Conservation (phyloP, 1,140 invertebrate species). For the Nixonia krombeini region DNA sequence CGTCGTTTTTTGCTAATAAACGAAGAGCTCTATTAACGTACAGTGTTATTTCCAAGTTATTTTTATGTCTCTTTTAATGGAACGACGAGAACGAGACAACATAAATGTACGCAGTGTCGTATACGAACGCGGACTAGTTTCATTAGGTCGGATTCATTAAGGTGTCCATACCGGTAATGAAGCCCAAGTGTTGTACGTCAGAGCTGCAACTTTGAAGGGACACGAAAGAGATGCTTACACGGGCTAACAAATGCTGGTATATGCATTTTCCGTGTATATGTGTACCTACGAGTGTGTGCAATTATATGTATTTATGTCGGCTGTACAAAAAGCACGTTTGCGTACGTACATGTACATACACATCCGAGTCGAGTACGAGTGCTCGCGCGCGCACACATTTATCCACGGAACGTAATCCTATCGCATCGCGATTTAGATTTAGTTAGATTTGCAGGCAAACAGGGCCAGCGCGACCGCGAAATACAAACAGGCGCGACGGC, state of each 20-base stretch:
- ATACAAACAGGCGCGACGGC: slow-evolving; percentile 59
- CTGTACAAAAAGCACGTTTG: too few species aligned
- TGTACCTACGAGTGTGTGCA: too few species aligned
- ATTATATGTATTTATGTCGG: not conserved
- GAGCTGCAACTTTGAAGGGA: slow-evolving; percentile 28
- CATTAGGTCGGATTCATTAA: slow-evolving; percentile 47
- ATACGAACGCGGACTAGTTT: slow-evolving; percentile 27
- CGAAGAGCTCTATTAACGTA: too few species aligned
- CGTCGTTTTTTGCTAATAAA: too few species aligned
- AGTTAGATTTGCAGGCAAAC: slow-evolving; percentile 66
- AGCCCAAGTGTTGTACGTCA: slow-evolving; percentile 18
- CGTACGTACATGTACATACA: slow-evolving; percentile 21
- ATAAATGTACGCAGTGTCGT: too few species aligned
- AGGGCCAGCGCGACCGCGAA: slow-evolving; percentile 60
- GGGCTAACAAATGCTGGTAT: too few species aligned
- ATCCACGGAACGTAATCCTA: slow-evolving; percentile 58
- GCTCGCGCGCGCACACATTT: slow-evolving; percentile 4
- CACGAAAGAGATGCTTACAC: slow-evolving; percentile 10
- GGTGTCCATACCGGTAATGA: slow-evolving; percentile 27
- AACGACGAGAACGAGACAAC: too few species aligned
- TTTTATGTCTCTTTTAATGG: too few species aligned
- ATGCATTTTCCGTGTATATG: too few species aligned
- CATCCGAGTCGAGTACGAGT: not conserved
- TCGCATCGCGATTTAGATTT: slow-evolving; percentile 68
- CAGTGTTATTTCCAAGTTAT: too few species aligned